phyloP scores from a whole-genome alignment of 1,140 invertebrate species.

The Globodera ellingtonae region DNA sequence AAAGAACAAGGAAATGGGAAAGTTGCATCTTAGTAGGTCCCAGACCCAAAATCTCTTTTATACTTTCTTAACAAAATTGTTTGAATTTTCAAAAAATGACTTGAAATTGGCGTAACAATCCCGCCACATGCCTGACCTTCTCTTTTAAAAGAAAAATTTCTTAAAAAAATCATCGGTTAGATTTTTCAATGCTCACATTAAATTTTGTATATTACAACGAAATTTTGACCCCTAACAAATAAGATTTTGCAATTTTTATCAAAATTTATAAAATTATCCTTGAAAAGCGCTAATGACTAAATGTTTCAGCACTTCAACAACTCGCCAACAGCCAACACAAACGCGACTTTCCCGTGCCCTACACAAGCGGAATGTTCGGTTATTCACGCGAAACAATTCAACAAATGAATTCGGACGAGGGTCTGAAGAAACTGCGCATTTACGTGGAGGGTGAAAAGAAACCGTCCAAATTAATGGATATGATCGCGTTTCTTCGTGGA shows the following conservation, averaged over 20 bases:
- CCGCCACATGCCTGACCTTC: too few species aligned
- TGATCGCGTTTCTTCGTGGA: background rate
- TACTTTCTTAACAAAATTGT: too few species aligned
- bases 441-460: background rate
- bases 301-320: slow-evolving; percentile 19
- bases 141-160: too few species aligned
- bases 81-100: too few species aligned
- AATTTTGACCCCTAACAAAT: background rate
- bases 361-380: slow-evolving; percentile 12
- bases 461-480: background rate
- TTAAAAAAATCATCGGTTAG: too few species aligned
- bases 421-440: slow-evolving; percentile 12
- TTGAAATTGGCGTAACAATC: too few species aligned
- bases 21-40: too few species aligned
- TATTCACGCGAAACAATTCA: slow-evolving; percentile 16
- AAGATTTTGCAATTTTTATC: background rate
- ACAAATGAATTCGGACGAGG: slow-evolving; percentile 22
- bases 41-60: too few species aligned
- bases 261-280: background rate
- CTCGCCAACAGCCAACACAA: slow-evolving; percentile 6
- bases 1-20: too few species aligned
- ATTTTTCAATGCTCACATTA: background rate
- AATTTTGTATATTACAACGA: background rate
- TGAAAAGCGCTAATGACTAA: background rate
- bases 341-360: slow-evolving; percentile 10